Percentiles rank a stretch among this genome's conserved stretches.
These are phyloP conservation scores for Calephelis nemesis DNA, from an alignment of 1,140 invertebrate species.

Conservation along the genomic window DNA sequence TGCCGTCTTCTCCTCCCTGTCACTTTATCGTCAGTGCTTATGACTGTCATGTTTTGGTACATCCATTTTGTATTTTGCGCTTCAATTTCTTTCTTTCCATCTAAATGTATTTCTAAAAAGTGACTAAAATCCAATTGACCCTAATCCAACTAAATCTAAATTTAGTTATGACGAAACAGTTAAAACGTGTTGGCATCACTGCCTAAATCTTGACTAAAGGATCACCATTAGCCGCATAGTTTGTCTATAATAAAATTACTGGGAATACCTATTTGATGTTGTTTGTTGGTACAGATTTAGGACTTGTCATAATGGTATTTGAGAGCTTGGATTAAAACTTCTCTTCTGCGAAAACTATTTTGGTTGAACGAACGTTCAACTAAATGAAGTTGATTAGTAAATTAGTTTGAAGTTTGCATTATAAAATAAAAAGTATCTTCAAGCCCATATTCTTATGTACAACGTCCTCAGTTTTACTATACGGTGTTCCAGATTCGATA, in stretches of 20 bases:
- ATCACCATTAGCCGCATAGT: conserved; percentile 15
- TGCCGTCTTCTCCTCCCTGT: too few species aligned
- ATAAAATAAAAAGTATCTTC: too few species aligned
- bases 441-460: too few species aligned
- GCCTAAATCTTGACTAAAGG: conserved; percentile 5
- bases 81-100: too few species aligned
- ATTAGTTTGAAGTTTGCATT: neutral
- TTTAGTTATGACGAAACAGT: conserved; percentile 8
- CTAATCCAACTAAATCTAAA: conserved; percentile 10
- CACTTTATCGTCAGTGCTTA: too few species aligned
- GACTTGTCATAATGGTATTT: neutral
- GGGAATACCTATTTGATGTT: neutral
- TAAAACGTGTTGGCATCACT: conserved; percentile 12
- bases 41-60: too few species aligned
- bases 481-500: too few species aligned
- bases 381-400: too few species aligned
- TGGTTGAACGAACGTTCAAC: too few species aligned
- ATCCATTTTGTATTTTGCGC: too few species aligned
- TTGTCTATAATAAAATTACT: conserved; percentile 14
- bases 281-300: neutral
- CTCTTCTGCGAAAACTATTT: too few species aligned
- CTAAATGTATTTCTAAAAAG: neutral
- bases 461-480: too few species aligned
- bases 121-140: conserved; percentile 7
- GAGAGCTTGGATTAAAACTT: neutral